Conservation (phyloP, 1,140 invertebrate genomes). For the Globodera ellingtonae region DNA sequence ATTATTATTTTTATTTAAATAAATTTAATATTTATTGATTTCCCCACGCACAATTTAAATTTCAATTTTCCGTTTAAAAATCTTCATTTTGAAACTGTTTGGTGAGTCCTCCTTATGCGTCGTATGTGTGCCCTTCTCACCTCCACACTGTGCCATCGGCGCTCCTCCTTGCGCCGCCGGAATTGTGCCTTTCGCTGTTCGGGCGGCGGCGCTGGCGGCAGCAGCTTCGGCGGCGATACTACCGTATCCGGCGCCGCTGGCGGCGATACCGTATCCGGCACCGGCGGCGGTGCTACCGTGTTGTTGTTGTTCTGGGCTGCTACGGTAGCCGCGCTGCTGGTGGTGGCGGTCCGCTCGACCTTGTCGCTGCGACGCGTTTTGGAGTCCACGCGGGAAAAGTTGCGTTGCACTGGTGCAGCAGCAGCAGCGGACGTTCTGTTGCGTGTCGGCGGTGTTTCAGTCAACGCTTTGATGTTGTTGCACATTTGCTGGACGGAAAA, state of each 20-base stretch:
- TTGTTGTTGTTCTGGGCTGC: neutral
- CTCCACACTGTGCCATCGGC: constrained; percentile 59
- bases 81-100: too few species aligned
- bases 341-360: neutral
- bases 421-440: neutral
- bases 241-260: neutral
- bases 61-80: too few species aligned
- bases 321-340: neutral
- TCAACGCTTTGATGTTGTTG: constrained; percentile 17
- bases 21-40: too few species aligned
- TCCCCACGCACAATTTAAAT: too few species aligned
- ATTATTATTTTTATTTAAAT: too few species aligned
- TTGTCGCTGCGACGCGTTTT: neutral
- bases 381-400: neutral
- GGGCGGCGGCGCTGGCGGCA: neutral
- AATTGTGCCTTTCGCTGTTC: constrained; percentile 16
- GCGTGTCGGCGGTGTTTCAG: constrained; percentile 10
- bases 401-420: neutral
- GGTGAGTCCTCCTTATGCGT: too few species aligned
- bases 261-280: neutral
- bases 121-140: neutral
- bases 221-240: neutral
- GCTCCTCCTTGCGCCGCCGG: constrained; percentile 40
- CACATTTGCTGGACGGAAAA: neutral
- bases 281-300: neutral